A percentile compares a stretch with the other conserved stretches of the same genome.
Evolutionary conservation across 2,797 vertebrate species (phyloP).

Genomic region (Liasis olivaceus): DNA sequence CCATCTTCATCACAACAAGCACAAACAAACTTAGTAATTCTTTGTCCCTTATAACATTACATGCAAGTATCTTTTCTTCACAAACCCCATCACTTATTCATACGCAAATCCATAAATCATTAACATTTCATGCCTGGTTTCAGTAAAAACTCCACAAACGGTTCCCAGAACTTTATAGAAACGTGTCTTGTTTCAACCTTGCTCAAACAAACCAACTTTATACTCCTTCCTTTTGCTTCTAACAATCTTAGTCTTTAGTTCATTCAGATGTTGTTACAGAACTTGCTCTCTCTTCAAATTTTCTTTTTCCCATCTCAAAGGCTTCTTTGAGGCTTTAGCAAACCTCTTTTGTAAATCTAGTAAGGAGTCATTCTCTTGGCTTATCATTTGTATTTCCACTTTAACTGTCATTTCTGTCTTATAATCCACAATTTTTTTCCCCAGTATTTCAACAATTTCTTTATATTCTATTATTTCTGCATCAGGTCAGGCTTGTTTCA

Average conservation of each 20-base stretch:
- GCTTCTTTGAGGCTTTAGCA: not conserved
- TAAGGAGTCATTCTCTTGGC: not conserved
- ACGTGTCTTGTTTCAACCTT: not conserved
- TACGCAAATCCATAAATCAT: not conserved
- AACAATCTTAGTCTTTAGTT: not conserved
- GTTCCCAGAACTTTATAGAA: not conserved
- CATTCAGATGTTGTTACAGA: not conserved
- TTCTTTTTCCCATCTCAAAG: not conserved
- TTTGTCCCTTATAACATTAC: not conserved
- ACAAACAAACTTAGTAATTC: not conserved
- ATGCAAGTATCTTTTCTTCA: not conserved
- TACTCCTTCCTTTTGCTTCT: not conserved
- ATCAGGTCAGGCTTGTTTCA: not conserved
- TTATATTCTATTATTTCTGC: not conserved
- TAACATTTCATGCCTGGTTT: not conserved
- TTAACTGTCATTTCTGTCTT: not conserved
- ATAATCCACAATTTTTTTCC: not conserved
- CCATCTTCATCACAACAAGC: not conserved
- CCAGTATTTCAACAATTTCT: not conserved
- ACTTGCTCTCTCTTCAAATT: not conserved
- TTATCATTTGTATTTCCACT: not conserved
- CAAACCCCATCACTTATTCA: not conserved
- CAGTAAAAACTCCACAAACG: not conserved
- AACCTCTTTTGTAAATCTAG: not conserved
- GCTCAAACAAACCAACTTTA: not conserved